Evolutionary conservation across 2,797 vertebrate species (phyloP).

Genomic region (Falco berigora): DNA sequence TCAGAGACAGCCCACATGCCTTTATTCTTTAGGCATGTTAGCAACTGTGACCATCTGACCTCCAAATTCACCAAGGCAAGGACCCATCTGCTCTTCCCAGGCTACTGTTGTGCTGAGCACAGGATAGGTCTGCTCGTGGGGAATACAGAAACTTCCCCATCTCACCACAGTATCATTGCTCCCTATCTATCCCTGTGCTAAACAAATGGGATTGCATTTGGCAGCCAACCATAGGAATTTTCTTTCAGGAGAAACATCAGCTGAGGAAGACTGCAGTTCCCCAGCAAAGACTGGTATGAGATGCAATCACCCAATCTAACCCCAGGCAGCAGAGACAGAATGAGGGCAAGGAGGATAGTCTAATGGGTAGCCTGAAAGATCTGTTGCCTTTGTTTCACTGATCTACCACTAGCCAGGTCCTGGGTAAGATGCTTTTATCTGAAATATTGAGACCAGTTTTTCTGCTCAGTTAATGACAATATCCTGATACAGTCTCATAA

Average conservation of each 20-base stretch:
- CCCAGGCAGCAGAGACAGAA: background rate
- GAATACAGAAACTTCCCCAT: conserved; percentile 9
- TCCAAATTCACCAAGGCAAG: background rate
- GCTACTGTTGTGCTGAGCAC: background rate
- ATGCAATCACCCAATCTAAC: background rate
- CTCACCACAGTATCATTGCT: background rate
- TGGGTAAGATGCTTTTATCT: background rate
- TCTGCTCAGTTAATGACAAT: background rate
- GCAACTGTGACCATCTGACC: background rate
- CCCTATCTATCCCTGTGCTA: background rate
- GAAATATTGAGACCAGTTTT: background rate
- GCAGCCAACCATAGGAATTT: background rate
- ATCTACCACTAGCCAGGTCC: background rate
- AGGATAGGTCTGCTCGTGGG: fast-evolving
- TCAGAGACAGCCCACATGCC: background rate
- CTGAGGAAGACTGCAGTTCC: background rate
- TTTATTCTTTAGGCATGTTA: background rate
- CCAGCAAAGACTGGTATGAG: background rate
- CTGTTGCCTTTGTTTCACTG: background rate
- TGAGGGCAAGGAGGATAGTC: background rate
- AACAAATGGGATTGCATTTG: background rate
- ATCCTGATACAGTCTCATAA: background rate
- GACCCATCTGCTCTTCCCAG: background rate
- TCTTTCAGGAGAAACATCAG: background rate
- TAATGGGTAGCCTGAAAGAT: background rate